Conservation (phyloP, 2,888 invertebrate species). For the Zhuqinia jingwanae region DNA sequence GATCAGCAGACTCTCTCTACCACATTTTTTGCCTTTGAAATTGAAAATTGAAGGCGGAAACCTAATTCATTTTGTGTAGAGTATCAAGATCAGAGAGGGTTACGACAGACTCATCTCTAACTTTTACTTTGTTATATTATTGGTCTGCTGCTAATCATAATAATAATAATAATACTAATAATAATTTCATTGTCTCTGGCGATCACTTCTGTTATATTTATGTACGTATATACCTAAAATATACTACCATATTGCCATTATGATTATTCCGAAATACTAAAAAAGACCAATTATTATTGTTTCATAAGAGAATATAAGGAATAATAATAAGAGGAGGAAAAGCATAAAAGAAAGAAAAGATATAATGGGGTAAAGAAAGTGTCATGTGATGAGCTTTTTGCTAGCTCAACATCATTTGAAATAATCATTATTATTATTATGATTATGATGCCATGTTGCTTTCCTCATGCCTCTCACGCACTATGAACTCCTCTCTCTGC, state of each 20-base stretch:
- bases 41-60: conserved; percentile 17
- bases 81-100: neutral
- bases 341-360: neutral
- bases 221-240: too few relatives aligned
- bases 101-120: too few relatives aligned
- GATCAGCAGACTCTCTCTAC: neutral
- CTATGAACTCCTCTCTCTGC: conserved; percentile 2
- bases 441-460: neutral
- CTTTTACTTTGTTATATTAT: neutral
- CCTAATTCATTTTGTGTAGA: conserved; percentile 18
- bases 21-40: neutral
- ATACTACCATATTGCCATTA: conserved; percentile 36
- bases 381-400: conserved; percentile 61
- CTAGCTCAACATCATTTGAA: conserved; percentile 47
- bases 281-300: conserved; percentile 9
- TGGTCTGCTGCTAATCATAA: conserved; percentile 1
- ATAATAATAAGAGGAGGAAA: conserved; percentile 11
- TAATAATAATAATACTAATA: too few relatives aligned
- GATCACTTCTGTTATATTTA: too few relatives aligned
- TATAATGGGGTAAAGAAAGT: conserved; percentile 24
- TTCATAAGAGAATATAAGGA: neutral
- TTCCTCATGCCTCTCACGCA: neutral
- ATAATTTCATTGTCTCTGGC: conserved; percentile 45
- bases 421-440: conserved; percentile 54
- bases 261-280: neutral